Conservation (phyloP, 2,888 invertebrate genomes). For the Amphipyra tragopoginis region DNA sequence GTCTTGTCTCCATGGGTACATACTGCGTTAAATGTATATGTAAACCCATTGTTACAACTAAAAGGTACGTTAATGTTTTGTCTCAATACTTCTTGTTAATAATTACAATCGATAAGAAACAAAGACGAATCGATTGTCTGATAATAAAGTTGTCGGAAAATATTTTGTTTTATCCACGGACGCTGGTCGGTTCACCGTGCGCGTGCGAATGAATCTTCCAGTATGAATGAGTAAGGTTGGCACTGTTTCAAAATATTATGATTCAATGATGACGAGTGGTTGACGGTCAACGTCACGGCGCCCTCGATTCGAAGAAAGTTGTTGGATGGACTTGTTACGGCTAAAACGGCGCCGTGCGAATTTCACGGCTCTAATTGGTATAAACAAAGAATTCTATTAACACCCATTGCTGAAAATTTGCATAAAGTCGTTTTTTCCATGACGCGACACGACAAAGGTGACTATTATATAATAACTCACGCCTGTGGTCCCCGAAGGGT, state of each 20-base stretch:
- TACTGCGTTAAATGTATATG: not conserved
- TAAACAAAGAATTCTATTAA: no score
- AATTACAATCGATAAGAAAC: constrained; percentile 2
- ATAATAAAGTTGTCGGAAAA: constrained; percentile 9
- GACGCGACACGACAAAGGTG: no score
- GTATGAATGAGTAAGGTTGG: constrained; percentile 72
- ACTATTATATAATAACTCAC: no score
- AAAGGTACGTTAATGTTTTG: not conserved
- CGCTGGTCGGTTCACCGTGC: not conserved
- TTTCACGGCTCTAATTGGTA: no score
- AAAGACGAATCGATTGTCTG: constrained; percentile 15
- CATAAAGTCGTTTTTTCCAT: no score
- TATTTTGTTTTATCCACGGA: not conserved
- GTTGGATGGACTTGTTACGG: constrained; percentile 1
- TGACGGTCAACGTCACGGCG: constrained; percentile 23
- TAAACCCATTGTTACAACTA: not conserved
- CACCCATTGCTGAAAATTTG: no score
- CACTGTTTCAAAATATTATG: constrained; percentile 73
- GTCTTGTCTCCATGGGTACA: no score
- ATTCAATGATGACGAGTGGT: constrained; percentile 66
- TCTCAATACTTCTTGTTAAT: not conserved
- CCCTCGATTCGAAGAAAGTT: constrained; percentile 38
- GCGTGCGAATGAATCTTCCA: no score
- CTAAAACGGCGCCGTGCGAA: not conserved
- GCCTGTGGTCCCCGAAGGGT: no score